Conservation (phyloP, 1,140 invertebrate genomes). For the Drosophila arizonae region DNA sequence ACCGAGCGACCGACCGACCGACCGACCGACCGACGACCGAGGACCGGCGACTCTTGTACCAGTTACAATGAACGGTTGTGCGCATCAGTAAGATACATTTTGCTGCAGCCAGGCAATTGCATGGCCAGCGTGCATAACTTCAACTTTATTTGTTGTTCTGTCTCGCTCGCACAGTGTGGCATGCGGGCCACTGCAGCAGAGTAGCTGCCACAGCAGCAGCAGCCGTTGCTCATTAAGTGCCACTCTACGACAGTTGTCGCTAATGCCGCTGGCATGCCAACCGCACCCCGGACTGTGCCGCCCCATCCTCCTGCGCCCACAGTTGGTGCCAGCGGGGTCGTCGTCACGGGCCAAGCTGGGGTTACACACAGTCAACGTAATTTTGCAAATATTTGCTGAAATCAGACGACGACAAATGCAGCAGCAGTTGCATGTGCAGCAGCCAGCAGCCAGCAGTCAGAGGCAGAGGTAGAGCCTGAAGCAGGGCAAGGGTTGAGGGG, state of each 20-base stretch:
- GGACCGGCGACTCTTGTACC: slow-evolving; percentile 53
- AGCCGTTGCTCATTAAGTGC: slow-evolving; percentile 79
- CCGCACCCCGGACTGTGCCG: not conserved
- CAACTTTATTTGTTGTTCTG: slow-evolving; percentile 59
- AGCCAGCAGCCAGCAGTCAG: not conserved
- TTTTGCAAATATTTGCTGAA: slow-evolving; percentile 79
- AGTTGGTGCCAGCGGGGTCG: slow-evolving; percentile 40
- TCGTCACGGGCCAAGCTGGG: slow-evolving; percentile 58
- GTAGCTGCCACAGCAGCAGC: slow-evolving; percentile 39
- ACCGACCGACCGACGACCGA: slow-evolving; percentile 13
- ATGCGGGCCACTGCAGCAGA: slow-evolving; percentile 69
- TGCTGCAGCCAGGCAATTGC: slow-evolving; percentile 64
- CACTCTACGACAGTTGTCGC: slow-evolving; percentile 79
- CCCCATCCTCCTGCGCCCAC: slow-evolving; percentile 1
- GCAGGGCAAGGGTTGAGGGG: not conserved
- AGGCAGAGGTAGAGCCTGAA: too few relatives aligned
- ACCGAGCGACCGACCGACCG: slow-evolving; percentile 13
- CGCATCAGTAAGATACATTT: slow-evolving; percentile 77
- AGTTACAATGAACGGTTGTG: slow-evolving; percentile 57
- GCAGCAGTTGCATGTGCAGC: slow-evolving; percentile 46
- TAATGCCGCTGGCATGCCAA: slow-evolving; percentile 62
- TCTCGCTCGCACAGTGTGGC: slow-evolving; percentile 50
- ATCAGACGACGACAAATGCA: slow-evolving; percentile 67
- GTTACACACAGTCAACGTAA: slow-evolving; percentile 72
- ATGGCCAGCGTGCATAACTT: slow-evolving; percentile 77